Evolutionary conservation across 2,113 vertebrate genomes (phyloP).

Genomic region (Mobula birostris): DNA sequence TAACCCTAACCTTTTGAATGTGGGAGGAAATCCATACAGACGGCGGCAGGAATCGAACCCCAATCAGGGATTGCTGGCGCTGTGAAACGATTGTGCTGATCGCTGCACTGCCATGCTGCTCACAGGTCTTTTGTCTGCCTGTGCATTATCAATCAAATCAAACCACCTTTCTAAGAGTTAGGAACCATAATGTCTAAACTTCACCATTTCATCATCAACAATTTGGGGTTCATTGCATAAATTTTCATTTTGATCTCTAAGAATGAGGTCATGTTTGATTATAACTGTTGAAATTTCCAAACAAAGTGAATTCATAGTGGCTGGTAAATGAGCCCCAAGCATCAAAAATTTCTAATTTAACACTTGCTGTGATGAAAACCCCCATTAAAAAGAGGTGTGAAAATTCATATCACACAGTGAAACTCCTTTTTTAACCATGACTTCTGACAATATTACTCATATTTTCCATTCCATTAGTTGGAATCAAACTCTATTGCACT

Average conservation of each 20-base stretch:
- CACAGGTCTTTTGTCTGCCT: too few species aligned
- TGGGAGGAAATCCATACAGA: too few species aligned
- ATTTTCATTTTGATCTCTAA: not conserved
- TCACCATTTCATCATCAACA: too few species aligned
- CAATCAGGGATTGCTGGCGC: too few species aligned
- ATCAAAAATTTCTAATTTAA: conserved; percentile 14
- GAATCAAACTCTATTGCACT: not conserved
- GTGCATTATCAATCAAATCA: too few species aligned
- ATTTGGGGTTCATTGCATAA: not conserved
- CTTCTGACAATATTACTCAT: not conserved
- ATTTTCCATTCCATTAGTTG: not conserved
- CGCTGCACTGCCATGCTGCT: too few species aligned
- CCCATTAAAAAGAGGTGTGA: not conserved
- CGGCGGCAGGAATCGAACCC: too few species aligned
- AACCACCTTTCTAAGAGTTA: not conserved
- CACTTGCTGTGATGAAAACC: not conserved
- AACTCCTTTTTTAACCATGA: not conserved
- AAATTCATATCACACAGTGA: conserved; percentile 9
- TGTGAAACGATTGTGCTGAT: too few species aligned
- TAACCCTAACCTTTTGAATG: too few species aligned
- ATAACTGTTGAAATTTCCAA: not conserved
- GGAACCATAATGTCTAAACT: not conserved
- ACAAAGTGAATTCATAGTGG: not conserved
- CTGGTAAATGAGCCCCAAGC: not conserved
- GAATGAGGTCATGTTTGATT: not conserved